phyloP scores from a whole-genome alignment of 2,113 vertebrate genomes.

The Platysteira castanea region DNA sequence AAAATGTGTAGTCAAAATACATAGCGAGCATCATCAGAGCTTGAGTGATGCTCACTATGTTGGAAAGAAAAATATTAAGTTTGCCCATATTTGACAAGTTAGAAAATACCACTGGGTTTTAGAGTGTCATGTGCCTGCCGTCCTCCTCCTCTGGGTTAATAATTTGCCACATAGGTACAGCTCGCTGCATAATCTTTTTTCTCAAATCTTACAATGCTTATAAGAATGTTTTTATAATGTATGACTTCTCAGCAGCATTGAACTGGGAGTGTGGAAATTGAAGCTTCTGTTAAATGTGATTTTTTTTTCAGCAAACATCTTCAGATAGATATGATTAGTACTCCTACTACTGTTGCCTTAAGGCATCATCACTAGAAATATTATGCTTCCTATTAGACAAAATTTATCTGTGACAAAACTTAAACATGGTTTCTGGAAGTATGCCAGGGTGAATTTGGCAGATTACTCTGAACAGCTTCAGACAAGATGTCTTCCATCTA shows the following conservation, averaged over 20 bases:
- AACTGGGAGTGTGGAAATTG: background rate
- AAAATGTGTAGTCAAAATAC: background rate
- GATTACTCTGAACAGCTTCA: background rate
- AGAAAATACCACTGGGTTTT: background rate
- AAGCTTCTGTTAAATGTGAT: background rate
- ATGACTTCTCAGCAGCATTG: background rate
- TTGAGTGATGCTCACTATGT: background rate
- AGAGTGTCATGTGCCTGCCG: background rate
- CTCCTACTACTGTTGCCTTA: background rate
- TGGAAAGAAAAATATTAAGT: conserved; percentile 13
- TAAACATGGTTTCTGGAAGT: background rate
- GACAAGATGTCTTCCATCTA: background rate
- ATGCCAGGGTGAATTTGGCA: background rate
- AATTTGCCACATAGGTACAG: background rate
- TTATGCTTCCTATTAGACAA: background rate
- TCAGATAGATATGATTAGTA: background rate
- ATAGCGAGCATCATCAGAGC: background rate
- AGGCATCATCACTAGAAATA: background rate
- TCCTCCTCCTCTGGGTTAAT: background rate
- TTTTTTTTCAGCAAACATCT: background rate
- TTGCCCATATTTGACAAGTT: background rate
- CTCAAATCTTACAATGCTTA: background rate
- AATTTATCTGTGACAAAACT: background rate
- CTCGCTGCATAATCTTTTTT: background rate
- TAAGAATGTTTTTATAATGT: background rate